Evolutionary conservation across 1,140 invertebrate genomes (phyloP), one percentile per base, ranked within the genome.

Genomic region (Drusus annulatus): DNA sequence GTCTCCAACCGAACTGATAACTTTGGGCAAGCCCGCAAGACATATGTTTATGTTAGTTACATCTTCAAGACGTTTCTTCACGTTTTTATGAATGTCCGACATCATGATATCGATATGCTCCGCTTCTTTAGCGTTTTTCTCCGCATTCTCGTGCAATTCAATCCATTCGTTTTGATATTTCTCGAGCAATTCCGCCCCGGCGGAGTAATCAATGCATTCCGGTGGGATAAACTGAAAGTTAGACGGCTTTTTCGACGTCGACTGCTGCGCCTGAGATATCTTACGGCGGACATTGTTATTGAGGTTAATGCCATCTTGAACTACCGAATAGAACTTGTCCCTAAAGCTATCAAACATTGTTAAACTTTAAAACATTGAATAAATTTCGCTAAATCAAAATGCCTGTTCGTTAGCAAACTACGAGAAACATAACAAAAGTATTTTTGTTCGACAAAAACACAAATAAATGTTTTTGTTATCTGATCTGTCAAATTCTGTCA

Each of bases 291-390:
- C 80, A 1, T 65, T 73, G n/a, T 81, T 79, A 28, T 83, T 81
- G 15, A 81, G 51, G 51, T 83, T 80, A 45, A 83, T 77, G 2
- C 82, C 80, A 68, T 83, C 82, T 60, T 83, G 82, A n/a, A 83
- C 82, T 45, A 81, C 82, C 0, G 82, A 83, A 65, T 80, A 81
- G n/a, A 83, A 51, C 68, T 81, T 83, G 69, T 83, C 82, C 74
- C 77, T 83, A 19, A 83, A 78, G 56, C 77, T 80, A 62, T 79
- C 80, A 23, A 83, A 81, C 82, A 83, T 83, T 58, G 56, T 75
- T 60, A 68, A 68, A 68, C 36, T 45, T 45, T 45, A 45, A 45
- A 45, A 13, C 36, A 45, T 45, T 45, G 13, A 45, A 45, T 45
- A 0, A 13, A 45, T 68, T 51, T n/a, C n/a, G n/a, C n/a, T n/a